Evolutionary conservation across 2,797 vertebrate species (phyloP), one percentile per base, ranked within the genome.

Genomic region (Sebastes matsubarae): DNA sequence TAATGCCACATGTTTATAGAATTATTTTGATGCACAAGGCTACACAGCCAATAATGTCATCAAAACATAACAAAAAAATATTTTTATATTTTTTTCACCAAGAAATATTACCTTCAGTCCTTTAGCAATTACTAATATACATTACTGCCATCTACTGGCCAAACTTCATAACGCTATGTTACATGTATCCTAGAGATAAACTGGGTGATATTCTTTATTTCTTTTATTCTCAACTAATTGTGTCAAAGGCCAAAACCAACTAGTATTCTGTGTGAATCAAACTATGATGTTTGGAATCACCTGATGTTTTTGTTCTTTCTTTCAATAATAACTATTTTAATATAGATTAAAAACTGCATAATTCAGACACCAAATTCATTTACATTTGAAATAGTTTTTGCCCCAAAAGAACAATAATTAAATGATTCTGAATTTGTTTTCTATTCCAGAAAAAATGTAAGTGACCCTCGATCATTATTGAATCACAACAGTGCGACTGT

Each of bases 111-210:
- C 8, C 60, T n/a, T 30, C 18, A 38, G 7, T 11, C 20, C 8
- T 27, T 8, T 10, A 36, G 3, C 3, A 66, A 63, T 4, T 46
- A 72, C n/a, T 32, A n/a, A 20, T 2, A 24, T 72, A 52, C 68
- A 50, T 29, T 69, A 79, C 73, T 88, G 88, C 91, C 92, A 93
- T 86, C 93, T 92, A 65, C 58, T 90, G 93, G 79, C 11, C 77
- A 76, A 73, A 81, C 16, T 7, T 27, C 30, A 68, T 18, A 75
- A 68, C 38, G 61, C 0, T 14, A 20, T 0, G 20, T 67, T 4
- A 24, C 14, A n/a, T 9, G 10, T 30, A 32, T 32, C 13, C 25
- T 59, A 0, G 20, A 25, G 25, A 6, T 54, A 52, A 8, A 10
- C 20, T 1, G 10, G 18, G 22, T 8, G 14, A 81, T 59, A 2